Percentiles rank a stretch among this genome's conserved stretches.
These are phyloP conservation scores for Sarcophaga caerulescens DNA, from an alignment of 2,888 invertebrate species.

Conservation along the genomic window DNA sequence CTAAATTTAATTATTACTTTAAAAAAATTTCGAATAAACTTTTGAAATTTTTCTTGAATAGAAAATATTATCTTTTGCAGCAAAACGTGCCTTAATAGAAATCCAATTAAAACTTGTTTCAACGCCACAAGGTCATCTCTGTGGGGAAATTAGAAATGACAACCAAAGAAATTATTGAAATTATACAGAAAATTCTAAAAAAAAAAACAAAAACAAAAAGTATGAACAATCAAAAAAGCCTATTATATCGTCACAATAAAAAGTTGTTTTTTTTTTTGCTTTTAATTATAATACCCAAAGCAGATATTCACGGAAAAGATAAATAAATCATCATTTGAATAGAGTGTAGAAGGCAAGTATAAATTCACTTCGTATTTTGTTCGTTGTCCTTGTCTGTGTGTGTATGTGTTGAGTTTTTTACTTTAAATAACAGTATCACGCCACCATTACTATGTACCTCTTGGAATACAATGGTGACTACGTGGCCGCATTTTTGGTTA, in stretches of 20 bases:
- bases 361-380: conserved; percentile 27
- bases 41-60: not conserved
- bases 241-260: conserved; percentile 46
- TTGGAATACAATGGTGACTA: not conserved
- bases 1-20: too few relatives aligned
- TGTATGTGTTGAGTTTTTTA: not conserved
- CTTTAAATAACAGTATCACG: conserved; percentile 12
- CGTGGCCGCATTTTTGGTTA: not conserved
- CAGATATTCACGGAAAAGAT: conserved; percentile 54
- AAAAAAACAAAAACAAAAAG: not conserved
- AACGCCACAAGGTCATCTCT: conserved; percentile 61
- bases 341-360: conserved; percentile 21
- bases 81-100: conserved; percentile 61
- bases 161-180: conserved; percentile 33
- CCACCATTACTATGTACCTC: not conserved
- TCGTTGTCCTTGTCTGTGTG: not conserved
- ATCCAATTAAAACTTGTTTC: conserved; percentile 60
- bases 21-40: not conserved
- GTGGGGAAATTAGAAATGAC: conserved; percentile 59
- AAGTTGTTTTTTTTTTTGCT: conserved; percentile 26
- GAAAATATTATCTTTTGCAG: conserved; percentile 15
- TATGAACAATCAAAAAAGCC: conserved; percentile 40
- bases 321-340: conserved; percentile 62
- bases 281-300: conserved; percentile 57
- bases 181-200: not conserved